phyloP scores from a whole-genome alignment of 2,113 vertebrate species.

The Oncorhynchus nerka region DNA sequence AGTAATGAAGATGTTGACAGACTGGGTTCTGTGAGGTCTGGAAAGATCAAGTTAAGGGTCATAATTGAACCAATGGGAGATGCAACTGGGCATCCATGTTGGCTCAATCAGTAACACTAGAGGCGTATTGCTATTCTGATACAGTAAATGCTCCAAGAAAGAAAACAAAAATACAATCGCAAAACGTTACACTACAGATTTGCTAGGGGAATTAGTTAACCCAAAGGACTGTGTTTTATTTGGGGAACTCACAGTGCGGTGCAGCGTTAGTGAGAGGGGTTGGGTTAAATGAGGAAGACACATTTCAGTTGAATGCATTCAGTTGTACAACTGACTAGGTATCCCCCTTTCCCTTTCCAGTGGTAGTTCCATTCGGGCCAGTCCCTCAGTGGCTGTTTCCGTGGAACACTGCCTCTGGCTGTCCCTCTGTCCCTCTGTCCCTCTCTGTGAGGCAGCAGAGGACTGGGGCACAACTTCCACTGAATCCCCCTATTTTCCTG shows the following conservation, averaged over 20 bases:
- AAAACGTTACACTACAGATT: conserved; percentile 25
- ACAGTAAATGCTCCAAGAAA: too few relatives aligned
- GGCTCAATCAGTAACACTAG: neutral
- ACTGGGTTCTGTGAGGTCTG: neutral
- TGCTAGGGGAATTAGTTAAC: conserved; percentile 39
- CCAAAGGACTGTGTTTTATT: neutral
- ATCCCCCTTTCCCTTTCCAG: too few relatives aligned
- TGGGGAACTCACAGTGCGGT: neutral
- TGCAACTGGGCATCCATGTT: conserved; percentile 11
- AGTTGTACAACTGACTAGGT: too few relatives aligned
- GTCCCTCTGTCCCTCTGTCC: conserved; percentile 43
- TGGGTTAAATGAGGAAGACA: too few relatives aligned
- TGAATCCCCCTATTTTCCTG: conserved; percentile 7
- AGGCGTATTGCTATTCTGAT: too few relatives aligned
- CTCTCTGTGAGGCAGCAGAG: neutral
- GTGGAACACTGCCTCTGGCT: conserved; percentile 67
- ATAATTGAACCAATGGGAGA: neutral
- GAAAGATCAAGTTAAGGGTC: conserved; percentile 22
- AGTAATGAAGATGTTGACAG: conserved; percentile 1
- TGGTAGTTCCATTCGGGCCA: neutral
- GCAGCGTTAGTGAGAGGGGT: too few relatives aligned
- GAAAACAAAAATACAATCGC: neutral
- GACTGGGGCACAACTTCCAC: neutral
- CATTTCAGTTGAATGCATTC: too few relatives aligned
- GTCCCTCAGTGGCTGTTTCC: conserved; percentile 63